Conservation (phyloP, 2,888 invertebrate species). For the Cantharis lateralis region DNA sequence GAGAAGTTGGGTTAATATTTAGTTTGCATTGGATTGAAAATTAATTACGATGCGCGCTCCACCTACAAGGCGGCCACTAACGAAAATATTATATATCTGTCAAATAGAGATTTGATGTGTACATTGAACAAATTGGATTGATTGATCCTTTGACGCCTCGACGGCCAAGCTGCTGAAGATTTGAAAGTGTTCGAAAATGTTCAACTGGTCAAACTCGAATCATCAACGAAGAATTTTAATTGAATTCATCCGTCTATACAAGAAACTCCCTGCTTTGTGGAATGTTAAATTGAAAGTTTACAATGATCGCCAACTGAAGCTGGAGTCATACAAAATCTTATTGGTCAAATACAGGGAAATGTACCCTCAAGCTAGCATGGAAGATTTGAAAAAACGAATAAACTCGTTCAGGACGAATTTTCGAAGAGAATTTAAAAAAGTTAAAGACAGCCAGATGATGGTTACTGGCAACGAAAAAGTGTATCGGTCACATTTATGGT, state of each 20-base stretch:
- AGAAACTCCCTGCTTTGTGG: background rate
- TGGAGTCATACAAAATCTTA: background rate
- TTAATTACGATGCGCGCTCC: background rate
- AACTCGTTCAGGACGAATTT: background rate
- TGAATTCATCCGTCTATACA: background rate
- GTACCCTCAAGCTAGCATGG: background rate
- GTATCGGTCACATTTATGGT: background rate
- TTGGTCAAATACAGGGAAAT: background rate
- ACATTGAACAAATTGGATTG: background rate
- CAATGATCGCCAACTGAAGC: background rate
- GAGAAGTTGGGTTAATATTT: background rate
- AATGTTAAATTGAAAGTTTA: background rate
- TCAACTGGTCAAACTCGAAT: background rate
- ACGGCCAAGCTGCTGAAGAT: no score
- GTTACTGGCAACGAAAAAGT: background rate
- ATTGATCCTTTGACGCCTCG: background rate
- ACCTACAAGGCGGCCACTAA: background rate
- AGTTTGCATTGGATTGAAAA: background rate
- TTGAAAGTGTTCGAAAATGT: background rate
- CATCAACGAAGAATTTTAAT: background rate
- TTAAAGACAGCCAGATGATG: background rate
- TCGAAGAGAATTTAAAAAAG: background rate
- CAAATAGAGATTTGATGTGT: background rate
- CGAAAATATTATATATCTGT: background rate
- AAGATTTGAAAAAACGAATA: background rate